phyloP scores from a whole-genome alignment of 1,140 invertebrate genomes.

The Adoxophyes honmai region DNA sequence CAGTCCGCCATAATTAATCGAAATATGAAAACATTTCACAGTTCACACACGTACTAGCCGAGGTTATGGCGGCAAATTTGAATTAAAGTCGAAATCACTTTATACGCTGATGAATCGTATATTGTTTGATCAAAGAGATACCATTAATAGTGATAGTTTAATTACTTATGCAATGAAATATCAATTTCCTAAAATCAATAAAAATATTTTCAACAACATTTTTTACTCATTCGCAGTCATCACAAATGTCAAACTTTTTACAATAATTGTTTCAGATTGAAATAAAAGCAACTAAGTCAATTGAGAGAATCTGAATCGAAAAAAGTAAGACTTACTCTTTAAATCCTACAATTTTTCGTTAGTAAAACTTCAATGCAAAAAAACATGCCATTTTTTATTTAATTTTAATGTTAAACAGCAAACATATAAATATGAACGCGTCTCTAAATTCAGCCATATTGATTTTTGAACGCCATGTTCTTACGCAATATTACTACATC shows the following conservation, averaged over 20 bases:
- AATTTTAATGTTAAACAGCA: conserved; percentile 15
- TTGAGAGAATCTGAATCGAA: too few relatives aligned
- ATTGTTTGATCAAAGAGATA: not conserved
- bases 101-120: not conserved
- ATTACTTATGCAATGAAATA: too few relatives aligned
- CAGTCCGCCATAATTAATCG: conserved; percentile 48
- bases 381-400: not conserved
- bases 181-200: too few relatives aligned
- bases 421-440: not conserved
- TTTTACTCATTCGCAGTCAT: too few relatives aligned
- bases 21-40: conserved; percentile 39
- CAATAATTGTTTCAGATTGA: too few relatives aligned
- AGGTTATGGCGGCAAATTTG: conserved; percentile 47
- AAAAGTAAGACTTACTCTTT: too few relatives aligned
- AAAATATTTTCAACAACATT: too few relatives aligned
- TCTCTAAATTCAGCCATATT: conserved; percentile 1
- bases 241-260: too few relatives aligned
- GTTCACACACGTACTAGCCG: conserved; percentile 20
- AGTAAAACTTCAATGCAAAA: too few relatives aligned
- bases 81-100: conserved; percentile 25
- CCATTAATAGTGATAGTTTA: too few relatives aligned
- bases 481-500: conserved; percentile 39
- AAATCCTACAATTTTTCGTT: too few relatives aligned
- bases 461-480: conserved; percentile 30
- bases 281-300: too few relatives aligned